phyloP scores from a whole-genome alignment of 1,140 invertebrate genomes.

The Stegodyphus dumicola region DNA sequence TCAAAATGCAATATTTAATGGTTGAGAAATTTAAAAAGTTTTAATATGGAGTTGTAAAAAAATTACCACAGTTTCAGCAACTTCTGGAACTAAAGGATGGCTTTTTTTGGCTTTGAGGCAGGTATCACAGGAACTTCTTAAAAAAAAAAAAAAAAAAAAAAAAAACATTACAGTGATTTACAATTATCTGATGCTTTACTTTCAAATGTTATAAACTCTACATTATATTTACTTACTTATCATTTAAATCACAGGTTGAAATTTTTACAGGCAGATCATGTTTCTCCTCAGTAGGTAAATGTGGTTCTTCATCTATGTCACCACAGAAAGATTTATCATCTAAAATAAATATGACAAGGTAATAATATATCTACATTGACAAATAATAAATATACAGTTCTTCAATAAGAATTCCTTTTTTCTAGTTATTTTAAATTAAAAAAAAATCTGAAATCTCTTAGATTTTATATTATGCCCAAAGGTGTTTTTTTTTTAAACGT shows the following conservation, averaged over 20 bases:
- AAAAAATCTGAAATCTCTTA: too few relatives aligned
- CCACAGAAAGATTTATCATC: constrained; percentile 21
- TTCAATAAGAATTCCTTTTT: too few relatives aligned
- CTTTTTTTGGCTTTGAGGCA: constrained; percentile 34
- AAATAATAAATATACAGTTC: too few relatives aligned
- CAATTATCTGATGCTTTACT: too few relatives aligned
- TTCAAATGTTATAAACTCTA: too few relatives aligned
- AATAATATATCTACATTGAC: too few relatives aligned
- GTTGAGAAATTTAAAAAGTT: too few relatives aligned
- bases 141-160: neutral
- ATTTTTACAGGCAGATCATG: neutral
- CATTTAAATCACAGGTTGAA: constrained; percentile 13
- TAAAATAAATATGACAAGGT: neutral
- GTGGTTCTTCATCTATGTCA: constrained; percentile 27
- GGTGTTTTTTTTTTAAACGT: too few relatives aligned
- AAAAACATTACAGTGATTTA: too few relatives aligned
- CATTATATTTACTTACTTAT: neutral
- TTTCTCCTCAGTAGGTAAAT: constrained; percentile 8
- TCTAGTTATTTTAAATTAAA: too few relatives aligned
- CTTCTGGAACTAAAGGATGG: neutral
- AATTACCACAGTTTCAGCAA: neutral
- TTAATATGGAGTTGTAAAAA: neutral
- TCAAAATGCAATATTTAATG: too few relatives aligned
- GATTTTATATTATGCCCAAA: too few relatives aligned
- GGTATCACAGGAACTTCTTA: constrained; percentile 39